A percentile compares a stretch with the other conserved stretches of the same genome.
phyloP scores from a whole-genome alignment of 2,797 vertebrate genomes.

The Babyrousa celebensis region DNA sequence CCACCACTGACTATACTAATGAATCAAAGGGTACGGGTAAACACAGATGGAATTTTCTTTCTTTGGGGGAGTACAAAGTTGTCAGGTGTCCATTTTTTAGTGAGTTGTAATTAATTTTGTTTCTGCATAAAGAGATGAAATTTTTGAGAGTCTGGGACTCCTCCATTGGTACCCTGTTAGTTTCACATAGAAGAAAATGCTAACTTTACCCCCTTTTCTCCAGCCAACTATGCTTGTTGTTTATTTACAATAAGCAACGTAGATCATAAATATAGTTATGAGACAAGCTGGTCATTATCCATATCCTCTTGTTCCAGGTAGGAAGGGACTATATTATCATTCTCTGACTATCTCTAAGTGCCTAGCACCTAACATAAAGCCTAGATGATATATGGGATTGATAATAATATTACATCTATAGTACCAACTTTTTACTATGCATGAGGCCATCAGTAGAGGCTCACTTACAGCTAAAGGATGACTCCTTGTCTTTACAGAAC shows the following conservation, averaged over 20 bases:
- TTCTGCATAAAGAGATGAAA: background rate
- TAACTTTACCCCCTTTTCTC: background rate
- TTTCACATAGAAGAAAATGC: slow-evolving; percentile 15
- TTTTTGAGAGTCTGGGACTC: slow-evolving; percentile 19
- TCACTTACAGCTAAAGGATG: slow-evolving; percentile 9
- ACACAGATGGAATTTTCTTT: slow-evolving; percentile 19
- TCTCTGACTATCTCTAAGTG: background rate
- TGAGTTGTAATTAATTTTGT: slow-evolving; percentile 43
- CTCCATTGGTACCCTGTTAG: background rate
- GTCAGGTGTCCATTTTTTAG: slow-evolving; percentile 5
- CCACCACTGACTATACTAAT: slow-evolving; percentile 43
- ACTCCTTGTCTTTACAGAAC: background rate
- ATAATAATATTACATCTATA: background rate
- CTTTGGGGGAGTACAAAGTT: background rate
- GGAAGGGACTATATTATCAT: background rate
- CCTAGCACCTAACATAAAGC: background rate
- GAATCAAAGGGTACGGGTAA: slow-evolving; percentile 27
- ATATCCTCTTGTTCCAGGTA: background rate
- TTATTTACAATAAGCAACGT: background rate
- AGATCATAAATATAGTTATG: slow-evolving; percentile 1
- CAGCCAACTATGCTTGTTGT: slow-evolving; percentile 25
- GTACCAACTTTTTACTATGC: background rate
- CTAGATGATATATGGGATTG: background rate
- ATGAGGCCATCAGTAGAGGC: background rate
- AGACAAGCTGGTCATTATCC: background rate